A percentile compares a stretch with the other conserved stretches of the same genome.
Conservation (phyloP, 2,113 vertebrate species). For the Gopherus flavomarginatus region DNA sequence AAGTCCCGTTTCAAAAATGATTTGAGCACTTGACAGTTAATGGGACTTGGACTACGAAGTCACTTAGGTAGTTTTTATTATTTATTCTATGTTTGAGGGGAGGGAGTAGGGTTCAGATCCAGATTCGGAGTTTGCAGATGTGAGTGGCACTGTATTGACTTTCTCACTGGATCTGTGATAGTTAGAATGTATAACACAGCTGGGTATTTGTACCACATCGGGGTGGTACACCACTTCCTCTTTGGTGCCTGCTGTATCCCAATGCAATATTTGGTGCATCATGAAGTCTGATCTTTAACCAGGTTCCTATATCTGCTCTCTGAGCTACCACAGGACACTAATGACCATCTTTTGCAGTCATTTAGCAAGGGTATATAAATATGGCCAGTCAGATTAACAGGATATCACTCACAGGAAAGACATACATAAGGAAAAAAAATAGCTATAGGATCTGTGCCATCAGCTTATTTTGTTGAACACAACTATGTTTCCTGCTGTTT, state of each 20-base stretch:
- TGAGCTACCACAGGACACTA: background rate
- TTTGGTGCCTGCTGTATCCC: background rate
- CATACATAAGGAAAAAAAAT: background rate
- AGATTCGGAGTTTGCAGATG: background rate
- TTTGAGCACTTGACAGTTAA: background rate
- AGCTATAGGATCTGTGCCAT: background rate
- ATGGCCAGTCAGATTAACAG: background rate
- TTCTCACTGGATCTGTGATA: background rate
- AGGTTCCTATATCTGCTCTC: background rate
- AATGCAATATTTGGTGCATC: background rate
- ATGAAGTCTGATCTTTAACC: background rate
- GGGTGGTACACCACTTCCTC: background rate
- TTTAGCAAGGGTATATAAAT: background rate
- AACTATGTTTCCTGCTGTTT: background rate
- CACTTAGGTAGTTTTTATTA: too few relatives aligned
- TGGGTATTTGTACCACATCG: accelerated
- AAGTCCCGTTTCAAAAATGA: background rate
- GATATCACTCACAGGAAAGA: background rate
- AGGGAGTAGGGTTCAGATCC: too few relatives aligned
- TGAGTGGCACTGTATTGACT: background rate
- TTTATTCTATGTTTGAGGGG: background rate
- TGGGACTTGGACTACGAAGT: too few relatives aligned
- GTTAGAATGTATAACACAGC: background rate
- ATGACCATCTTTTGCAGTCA: background rate
- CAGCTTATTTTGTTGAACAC: background rate